Conservation (phyloP, 2,797 vertebrate genomes). For the Kryptolebias ocellatus region DNA sequence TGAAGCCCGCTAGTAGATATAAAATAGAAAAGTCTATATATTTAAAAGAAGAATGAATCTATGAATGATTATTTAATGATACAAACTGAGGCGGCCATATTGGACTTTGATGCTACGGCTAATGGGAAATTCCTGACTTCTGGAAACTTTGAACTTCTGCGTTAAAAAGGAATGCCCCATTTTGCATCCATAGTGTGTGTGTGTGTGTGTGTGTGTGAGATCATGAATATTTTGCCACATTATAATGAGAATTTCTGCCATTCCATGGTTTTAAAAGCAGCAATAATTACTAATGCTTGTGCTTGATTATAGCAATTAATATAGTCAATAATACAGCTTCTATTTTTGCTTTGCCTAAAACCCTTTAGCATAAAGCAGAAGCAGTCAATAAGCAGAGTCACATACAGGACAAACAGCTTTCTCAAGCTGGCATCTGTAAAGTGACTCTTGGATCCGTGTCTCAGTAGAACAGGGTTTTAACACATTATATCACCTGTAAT, state of each 20-base stretch:
- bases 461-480: slow-evolving; percentile 54
- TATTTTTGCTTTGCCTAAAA: slow-evolving; percentile 1
- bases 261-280: slow-evolving; percentile 5
- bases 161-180: too few species aligned
- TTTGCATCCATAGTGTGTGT: too few species aligned
- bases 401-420: slow-evolving; percentile 35
- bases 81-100: too few species aligned
- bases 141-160: too few species aligned
- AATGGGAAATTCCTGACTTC: too few species aligned
- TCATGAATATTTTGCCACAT: too few species aligned
- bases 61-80: too few species aligned
- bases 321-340: neutral
- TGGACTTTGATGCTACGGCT: too few species aligned
- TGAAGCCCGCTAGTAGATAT: too few species aligned
- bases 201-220: too few species aligned
- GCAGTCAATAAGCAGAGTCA: slow-evolving; percentile 24
- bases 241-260: neutral
- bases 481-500: slow-evolving; percentile 60
- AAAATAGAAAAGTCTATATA: too few species aligned
- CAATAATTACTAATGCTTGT: neutral
- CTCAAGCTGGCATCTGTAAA: slow-evolving; percentile 41
- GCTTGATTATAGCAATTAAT: slow-evolving; percentile 3
- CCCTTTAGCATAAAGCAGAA: slow-evolving; percentile 13
- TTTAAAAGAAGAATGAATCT: too few species aligned
- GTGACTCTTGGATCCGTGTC: slow-evolving; percentile 41